Evolutionary conservation across 2,113 vertebrate genomes (phyloP), one percentile per base, ranked within the genome.

Genomic region (Gulo gulo): DNA sequence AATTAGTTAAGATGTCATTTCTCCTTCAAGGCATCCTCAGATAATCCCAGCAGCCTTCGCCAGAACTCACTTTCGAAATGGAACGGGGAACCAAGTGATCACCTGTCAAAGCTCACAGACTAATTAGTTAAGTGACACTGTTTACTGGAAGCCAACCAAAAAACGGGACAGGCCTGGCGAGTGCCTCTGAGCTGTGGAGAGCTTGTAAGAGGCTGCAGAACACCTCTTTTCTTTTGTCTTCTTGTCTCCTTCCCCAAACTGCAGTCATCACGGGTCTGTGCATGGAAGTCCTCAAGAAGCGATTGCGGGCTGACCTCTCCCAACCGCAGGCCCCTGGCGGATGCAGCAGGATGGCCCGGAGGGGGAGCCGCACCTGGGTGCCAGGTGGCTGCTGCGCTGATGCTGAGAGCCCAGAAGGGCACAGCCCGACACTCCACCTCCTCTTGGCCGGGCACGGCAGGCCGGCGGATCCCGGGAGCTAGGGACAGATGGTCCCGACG

Each of bases 1-100:
- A n/a, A 15, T 47, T 63, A 96, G 57, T 23, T 12, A 29, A 47
- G 82, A 63, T 73, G 95, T 61, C 91, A 36, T 45, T 76, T 93
- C 79, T 93, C 88, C 65, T 95, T 65, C 81, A 31, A 31, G 88
- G 39, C 52, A 34, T 78, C n/a, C 1, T 36, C 78, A 2, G 57
- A 29, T 12, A 36, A 50, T 52, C 74, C 50, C 29, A 12, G 69
- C 36, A 34, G 79, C 83, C 55, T 63, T 80, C 61, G 83, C 76
- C 61, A 42, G 78, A 45, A 59, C 69, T 39, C 45, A 36, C 23
- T 52, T 59, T 92, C 61, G 34, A 36, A 78, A 73, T 2, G 0
- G 42, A 57, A 50, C 1, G 26, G 80, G 73, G 31, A 55, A 15
- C 47, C 6, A 0, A 8, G 55, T 7, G 76, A n/a, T 39, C 7